phyloP scores from a whole-genome alignment of 1,140 invertebrate genomes.

The Archivesica marissinica region DNA sequence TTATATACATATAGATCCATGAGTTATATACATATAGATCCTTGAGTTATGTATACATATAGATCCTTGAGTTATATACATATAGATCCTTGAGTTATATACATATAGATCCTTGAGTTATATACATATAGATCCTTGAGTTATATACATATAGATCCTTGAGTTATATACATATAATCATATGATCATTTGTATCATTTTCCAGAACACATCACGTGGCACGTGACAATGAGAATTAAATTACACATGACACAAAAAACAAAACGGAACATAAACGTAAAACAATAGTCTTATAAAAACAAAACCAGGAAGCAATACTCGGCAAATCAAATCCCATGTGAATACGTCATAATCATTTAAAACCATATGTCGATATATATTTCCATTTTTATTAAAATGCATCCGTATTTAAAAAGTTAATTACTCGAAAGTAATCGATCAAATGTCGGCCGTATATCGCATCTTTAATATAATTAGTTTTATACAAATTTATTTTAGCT shows the following conservation, averaged over 20 bases:
- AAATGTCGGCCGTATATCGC: neutral
- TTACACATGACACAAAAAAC: neutral
- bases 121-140: neutral
- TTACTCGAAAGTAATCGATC: slow-evolving; percentile 4
- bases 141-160: neutral
- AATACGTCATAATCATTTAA: neutral
- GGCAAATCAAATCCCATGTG: neutral
- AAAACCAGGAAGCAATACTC: slow-evolving; percentile 1
- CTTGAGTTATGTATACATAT: too few species aligned
- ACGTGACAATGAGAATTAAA: neutral
- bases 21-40: neutral
- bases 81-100: neutral
- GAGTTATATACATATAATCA: neutral
- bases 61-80: neutral
- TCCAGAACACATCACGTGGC: neutral
- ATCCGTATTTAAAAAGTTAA: slow-evolving; percentile 11
- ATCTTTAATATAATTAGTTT: neutral
- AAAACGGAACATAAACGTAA: neutral
- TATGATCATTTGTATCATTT: neutral
- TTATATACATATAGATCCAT: neutral
- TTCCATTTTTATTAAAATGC: slow-evolving; percentile 16
- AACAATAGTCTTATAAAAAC: neutral
- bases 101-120: neutral
- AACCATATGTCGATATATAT: neutral
- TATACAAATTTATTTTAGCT: neutral